A percentile compares a stretch with the other conserved stretches of the same genome.
Evolutionary conservation across 2,113 vertebrate genomes (phyloP).

Genomic region (Noctilio leporinus): DNA sequence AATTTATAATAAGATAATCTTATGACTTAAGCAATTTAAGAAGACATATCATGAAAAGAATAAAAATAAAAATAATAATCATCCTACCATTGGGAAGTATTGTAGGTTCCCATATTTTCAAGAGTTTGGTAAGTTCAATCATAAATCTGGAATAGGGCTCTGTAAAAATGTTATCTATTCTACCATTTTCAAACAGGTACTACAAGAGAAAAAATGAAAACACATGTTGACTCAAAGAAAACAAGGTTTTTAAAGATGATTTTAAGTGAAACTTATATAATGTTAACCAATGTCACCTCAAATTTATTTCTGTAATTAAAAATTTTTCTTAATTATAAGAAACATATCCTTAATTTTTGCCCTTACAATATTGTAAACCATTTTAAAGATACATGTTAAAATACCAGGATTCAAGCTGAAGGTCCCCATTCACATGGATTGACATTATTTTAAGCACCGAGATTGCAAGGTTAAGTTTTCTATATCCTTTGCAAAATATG

Average conservation of each 20-base stretch:
- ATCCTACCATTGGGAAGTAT: slow-evolving; percentile 90
- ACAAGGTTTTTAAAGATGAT: background rate
- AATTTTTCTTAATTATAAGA: background rate
- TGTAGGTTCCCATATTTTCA: slow-evolving; percentile 91
- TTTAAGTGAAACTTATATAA: background rate
- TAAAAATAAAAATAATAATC: slow-evolving; percentile 47
- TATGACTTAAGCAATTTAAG: slow-evolving; percentile 37
- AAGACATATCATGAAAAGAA: slow-evolving; percentile 51
- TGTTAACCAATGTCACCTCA: background rate
- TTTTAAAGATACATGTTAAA: slow-evolving; percentile 5
- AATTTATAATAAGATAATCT: slow-evolving; percentile 31
- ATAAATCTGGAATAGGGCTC: slow-evolving; percentile 97
- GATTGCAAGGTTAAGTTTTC: background rate
- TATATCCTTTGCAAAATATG: background rate
- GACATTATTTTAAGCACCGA: background rate
- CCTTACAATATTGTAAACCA: background rate
- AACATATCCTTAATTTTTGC: slow-evolving; percentile 20
- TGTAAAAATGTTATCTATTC: slow-evolving; percentile 99
- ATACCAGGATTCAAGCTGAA: background rate
- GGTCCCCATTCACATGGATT: background rate
- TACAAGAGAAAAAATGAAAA: slow-evolving; percentile 77
- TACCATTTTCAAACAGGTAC: slow-evolving; percentile 96
- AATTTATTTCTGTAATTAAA: background rate
- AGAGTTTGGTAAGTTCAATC: slow-evolving; percentile 88
- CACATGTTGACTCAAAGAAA: slow-evolving; percentile 57